phyloP scores from a whole-genome alignment of 2,888 invertebrate species.

The Erynnis tages region DNA sequence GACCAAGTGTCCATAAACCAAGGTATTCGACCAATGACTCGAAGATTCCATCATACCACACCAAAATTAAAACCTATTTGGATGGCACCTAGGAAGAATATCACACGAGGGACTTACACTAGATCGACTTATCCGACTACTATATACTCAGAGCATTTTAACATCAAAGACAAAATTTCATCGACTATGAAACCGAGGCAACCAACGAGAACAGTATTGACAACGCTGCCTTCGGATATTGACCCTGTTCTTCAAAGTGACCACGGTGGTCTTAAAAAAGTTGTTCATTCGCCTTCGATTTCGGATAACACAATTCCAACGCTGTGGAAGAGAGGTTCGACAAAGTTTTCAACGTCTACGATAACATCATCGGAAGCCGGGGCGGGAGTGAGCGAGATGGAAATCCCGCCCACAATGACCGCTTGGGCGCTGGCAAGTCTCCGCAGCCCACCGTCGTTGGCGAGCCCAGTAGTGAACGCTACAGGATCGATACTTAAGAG shows the following conservation, averaged over 20 bases:
- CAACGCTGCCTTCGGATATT: constrained; percentile 72
- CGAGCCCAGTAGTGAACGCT: constrained; percentile 45
- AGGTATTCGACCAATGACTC: constrained; percentile 47
- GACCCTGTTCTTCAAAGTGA: constrained; percentile 74
- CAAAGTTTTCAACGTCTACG: constrained; percentile 61
- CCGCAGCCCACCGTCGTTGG: constrained; percentile 59
- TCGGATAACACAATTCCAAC: constrained; percentile 74
- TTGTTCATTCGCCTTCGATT: constrained; percentile 65
- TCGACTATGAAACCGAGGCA: constrained; percentile 44
- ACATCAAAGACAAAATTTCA: constrained; percentile 56
- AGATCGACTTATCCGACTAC: constrained; percentile 57
- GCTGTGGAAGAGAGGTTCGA: constrained; percentile 75
- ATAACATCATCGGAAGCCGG: constrained; percentile 49
- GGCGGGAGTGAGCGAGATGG: constrained; percentile 54
- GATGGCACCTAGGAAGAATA: constrained; percentile 66
- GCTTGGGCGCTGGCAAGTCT: constrained; percentile 78
- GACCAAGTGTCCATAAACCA: constrained; percentile 45
- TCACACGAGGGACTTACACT: constrained; percentile 46
- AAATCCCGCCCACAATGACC: constrained; percentile 74
- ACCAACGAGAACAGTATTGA: constrained; percentile 52
- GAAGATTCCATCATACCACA: constrained; percentile 67
- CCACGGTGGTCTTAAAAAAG: constrained; percentile 59
- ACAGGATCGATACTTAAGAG: constrained; percentile 51
- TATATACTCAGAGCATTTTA: constrained; percentile 71
- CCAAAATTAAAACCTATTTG: constrained; percentile 66